phyloP scores from a whole-genome alignment of 64 coral and sea anemone species.

The Orbicella faveolata region DNA sequence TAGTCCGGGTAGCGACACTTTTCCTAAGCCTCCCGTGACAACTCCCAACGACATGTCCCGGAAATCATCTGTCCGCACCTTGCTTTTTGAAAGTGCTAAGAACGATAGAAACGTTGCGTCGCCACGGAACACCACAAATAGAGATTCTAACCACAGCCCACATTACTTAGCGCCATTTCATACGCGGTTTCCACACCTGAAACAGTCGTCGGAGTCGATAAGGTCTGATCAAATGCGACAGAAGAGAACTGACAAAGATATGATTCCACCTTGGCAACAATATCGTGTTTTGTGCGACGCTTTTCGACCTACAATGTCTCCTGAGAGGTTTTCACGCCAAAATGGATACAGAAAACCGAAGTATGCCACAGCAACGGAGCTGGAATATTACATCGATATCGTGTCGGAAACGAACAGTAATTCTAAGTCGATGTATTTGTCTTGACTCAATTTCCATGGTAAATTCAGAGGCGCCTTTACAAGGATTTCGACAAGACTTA shows the following conservation, averaged over 20 bases:
- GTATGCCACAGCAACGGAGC: neutral
- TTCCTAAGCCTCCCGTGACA: constrained; percentile 3
- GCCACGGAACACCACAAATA: neutral
- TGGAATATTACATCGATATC: constrained; percentile 27
- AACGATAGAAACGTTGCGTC: neutral
- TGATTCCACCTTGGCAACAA: constrained; percentile 6
- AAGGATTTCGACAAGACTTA: no score
- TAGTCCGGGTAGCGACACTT: neutral
- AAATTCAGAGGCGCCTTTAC: no score
- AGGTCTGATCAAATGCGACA: neutral
- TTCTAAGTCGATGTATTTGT: neutral
- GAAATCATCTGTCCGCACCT: constrained; percentile 1
- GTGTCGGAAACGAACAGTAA: neutral
- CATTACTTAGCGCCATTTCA: neutral
- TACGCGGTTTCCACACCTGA: constrained; percentile 10
- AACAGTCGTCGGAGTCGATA: neutral
- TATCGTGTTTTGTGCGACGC: constrained; percentile 27
- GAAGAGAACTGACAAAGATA: neutral
- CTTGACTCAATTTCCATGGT: neutral
- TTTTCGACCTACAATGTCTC: neutral
- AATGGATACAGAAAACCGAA: constrained; percentile 17
- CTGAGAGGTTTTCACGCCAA: neutral
- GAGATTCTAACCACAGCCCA: neutral
- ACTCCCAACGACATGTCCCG: neutral
- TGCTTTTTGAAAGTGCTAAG: neutral